A percentile compares a stretch with the other conserved stretches of the same genome.
Conservation (phyloP, 2,888 invertebrate species). For the Auanema sp. region DNA sequence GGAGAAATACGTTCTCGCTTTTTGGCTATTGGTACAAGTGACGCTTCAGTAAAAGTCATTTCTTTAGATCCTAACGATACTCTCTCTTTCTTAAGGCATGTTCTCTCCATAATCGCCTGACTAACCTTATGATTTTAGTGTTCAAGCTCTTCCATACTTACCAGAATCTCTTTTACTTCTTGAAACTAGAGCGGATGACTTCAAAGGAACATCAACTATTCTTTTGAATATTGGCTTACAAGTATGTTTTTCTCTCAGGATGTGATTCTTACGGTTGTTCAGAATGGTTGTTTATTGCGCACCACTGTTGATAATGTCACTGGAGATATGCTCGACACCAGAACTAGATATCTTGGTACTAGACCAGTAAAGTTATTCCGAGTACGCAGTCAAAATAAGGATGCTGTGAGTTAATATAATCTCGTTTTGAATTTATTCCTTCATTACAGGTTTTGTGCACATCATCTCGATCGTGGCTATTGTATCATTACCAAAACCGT, state of each 20-base stretch:
- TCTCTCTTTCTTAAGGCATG: slow-evolving; percentile 80
- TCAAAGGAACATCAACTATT: slow-evolving; percentile 49
- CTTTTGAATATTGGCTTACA: slow-evolving; percentile 87
- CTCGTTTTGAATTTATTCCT: not conserved
- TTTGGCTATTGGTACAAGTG: slow-evolving; percentile 72
- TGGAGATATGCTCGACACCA: slow-evolving; percentile 92
- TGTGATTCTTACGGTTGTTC: slow-evolving; percentile 7
- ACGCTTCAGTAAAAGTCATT: slow-evolving; percentile 94
- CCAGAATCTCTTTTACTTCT: slow-evolving; percentile 96
- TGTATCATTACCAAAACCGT: slow-evolving; percentile 93
- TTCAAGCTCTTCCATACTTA: slow-evolving; percentile 81
- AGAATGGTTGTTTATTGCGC: slow-evolving; percentile 89
- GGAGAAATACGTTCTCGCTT: slow-evolving; percentile 86
- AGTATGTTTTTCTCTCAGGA: too few species aligned
- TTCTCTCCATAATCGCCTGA: not conserved
- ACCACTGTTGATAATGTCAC: slow-evolving; percentile 92
- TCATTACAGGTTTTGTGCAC: slow-evolving; percentile 78
- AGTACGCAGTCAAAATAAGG: slow-evolving; percentile 90
- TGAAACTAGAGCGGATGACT: slow-evolving; percentile 70
- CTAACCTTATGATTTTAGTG: slow-evolving; percentile 28
- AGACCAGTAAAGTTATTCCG: slow-evolving; percentile 93
- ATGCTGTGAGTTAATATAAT: slow-evolving; percentile 74
- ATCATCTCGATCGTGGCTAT: slow-evolving; percentile 95
- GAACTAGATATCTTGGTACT: slow-evolving; percentile 93
- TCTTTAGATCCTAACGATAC: slow-evolving; percentile 92